A percentile compares a stretch with the other conserved stretches of the same genome.
These are phyloP conservation scores for Cryptotis parvus DNA, from an alignment of 2,113 vertebrate genomes.

Conservation along the genomic window DNA sequence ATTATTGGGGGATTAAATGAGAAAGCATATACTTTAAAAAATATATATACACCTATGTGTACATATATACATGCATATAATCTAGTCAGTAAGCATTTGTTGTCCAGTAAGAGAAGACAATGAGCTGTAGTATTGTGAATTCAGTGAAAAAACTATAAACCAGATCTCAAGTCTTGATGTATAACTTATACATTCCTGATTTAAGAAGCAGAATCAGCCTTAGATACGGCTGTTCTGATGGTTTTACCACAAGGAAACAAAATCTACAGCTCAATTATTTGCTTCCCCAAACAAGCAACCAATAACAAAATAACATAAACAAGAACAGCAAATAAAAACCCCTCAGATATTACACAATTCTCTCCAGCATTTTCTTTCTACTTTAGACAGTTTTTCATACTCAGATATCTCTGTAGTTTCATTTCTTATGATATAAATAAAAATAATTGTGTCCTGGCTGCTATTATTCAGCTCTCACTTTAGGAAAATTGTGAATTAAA, in stretches of 20 bases:
- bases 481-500: background rate
- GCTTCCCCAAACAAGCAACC: background rate
- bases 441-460: background rate
- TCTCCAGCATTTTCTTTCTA: background rate
- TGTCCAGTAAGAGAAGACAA: background rate
- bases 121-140: background rate
- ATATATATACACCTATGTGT: too few relatives aligned
- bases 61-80: too few relatives aligned
- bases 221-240: background rate
- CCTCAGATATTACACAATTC: background rate
- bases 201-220: background rate
- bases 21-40: too few relatives aligned
- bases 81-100: background rate
- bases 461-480: background rate
- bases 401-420: conserved; percentile 2
- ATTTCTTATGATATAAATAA: background rate
- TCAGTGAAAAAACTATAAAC: background rate
- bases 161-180: background rate
- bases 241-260: background rate
- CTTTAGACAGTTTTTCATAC: background rate
- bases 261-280: background rate
- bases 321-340: background rate
- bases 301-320: background rate
- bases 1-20: too few relatives aligned
- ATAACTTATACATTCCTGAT: background rate